A percentile compares a stretch with the other conserved stretches of the same genome.
phyloP scores from a whole-genome alignment of 2,888 invertebrate genomes.

The Cordilura impudica region DNA sequence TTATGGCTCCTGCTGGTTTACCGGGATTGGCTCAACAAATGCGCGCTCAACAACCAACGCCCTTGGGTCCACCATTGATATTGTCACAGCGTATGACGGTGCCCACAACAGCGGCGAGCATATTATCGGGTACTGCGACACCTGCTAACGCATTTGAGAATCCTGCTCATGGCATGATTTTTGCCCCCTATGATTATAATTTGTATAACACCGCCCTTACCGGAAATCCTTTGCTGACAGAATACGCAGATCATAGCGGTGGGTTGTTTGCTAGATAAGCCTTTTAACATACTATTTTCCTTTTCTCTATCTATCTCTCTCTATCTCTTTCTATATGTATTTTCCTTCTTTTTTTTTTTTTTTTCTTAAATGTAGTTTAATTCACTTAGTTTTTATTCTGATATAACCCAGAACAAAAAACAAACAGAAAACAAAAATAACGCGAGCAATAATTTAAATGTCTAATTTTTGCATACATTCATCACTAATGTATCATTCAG shows the following conservation, averaged over 20 bases:
- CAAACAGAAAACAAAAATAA: constrained; percentile 13
- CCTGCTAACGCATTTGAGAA: constrained; percentile 84
- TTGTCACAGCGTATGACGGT: constrained; percentile 93
- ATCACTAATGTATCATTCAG: constrained; percentile 11
- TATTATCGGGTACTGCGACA: constrained; percentile 79
- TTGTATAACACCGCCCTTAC: constrained; percentile 89
- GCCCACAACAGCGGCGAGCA: constrained; percentile 85
- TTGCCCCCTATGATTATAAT: constrained; percentile 92
- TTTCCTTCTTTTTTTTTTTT: neutral
- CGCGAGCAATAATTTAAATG: constrained; percentile 48
- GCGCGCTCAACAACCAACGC: constrained; percentile 85
- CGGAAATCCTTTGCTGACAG: constrained; percentile 88
- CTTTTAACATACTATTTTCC: constrained; percentile 43
- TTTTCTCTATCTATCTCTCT: constrained; percentile 25
- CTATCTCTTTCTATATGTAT: constrained; percentile 46
- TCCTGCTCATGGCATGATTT: constrained; percentile 84
- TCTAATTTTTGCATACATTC: constrained; percentile 2
- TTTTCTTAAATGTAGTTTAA: neutral
- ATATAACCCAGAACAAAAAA: neutral
- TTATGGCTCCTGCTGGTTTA: constrained; percentile 80
- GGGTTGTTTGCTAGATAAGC: constrained; percentile 92
- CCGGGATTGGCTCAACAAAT: constrained; percentile 83
- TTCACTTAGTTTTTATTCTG: neutral
- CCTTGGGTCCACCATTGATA: constrained; percentile 93
- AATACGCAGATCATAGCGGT: constrained; percentile 97